Base-by-base conservation (phyloP, 2,888 invertebrate genomes). In the Cryptocheilus praepositus region DNA sequence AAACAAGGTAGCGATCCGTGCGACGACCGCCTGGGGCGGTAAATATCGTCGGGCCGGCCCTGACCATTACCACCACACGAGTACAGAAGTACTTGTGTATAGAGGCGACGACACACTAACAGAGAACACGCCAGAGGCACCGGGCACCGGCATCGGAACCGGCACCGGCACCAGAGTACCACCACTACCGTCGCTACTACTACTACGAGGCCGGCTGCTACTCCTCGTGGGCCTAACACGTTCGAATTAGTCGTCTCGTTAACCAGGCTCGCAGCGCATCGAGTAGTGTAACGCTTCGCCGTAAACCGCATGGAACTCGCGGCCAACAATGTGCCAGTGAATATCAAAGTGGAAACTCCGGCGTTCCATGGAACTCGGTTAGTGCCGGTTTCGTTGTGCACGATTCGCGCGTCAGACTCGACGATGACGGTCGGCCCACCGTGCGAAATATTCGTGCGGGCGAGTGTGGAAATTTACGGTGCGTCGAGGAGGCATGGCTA, bases 211-310 rank as follows among this genome's bases (percentile, higher is more conserved):
- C 64, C 70, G 76, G 21, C 36, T 60, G 60, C 64, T 67, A 67
- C 67, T 65, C 65, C 73, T 79, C 72, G 67, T 80, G 73, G 76
- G 77, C 77, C 77, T 79, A 79, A 78, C 83, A 78, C 79, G 79
- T 80, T 83, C 81, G 84, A 86, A 86, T 87, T 86, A 87, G 87
- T 85, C 86, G 84, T 81, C 84, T 85, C 81, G 83, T 83, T 85
- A 83, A 82, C 78, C 81, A 82, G 82, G 77, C 81, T 79, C 77
- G 82, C 78, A 82, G 78, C 77, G 74, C 80, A 77, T 69, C 71
- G 74, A 71, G 65, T 62, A 67, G 70, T 61, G 60, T 60, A 59
- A 58, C 70, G 69, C 66, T 61, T 73, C 36, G 36, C 11, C 36
- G 36, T 36, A 36, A 36, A 36, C 11, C 36, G 36, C 36, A 36